These are phyloP conservation scores for Pseudorhombus dupliciocellatus DNA, from an alignment of 2,113 vertebrate genomes.

Conservation along the genomic window DNA sequence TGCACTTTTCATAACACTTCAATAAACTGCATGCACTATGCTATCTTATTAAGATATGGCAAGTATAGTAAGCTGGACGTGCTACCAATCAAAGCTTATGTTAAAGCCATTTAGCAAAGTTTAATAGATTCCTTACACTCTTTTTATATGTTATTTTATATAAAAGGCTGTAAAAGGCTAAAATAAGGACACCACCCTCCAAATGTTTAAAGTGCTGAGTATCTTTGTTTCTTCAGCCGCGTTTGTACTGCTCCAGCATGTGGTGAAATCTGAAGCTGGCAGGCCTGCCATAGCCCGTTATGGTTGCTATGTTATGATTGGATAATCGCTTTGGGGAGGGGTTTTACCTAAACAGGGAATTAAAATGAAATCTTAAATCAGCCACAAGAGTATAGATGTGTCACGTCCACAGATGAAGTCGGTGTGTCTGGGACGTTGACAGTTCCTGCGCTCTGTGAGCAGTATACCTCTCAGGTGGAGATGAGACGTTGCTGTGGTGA, in stretches of 20 bases:
- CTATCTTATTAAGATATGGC: background rate
- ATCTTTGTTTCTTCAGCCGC: background rate
- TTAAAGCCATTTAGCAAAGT: background rate
- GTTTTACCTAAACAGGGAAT: background rate
- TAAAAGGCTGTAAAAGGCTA: background rate
- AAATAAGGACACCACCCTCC: background rate
- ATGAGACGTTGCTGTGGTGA: slow-evolving; percentile 11
- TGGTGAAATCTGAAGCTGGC: background rate
- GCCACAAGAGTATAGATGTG: background rate
- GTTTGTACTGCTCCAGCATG: background rate
- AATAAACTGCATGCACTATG: background rate
- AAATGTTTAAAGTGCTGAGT: background rate
- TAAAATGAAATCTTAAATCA: background rate
- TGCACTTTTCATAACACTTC: background rate
- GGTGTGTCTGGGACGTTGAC: background rate
- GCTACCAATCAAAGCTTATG: background rate
- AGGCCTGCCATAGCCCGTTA: background rate
- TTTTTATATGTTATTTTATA: background rate
- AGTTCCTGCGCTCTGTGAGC: background rate
- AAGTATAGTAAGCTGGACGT: background rate
- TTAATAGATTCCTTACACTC: background rate
- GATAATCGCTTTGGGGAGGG: background rate
- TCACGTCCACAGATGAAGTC: background rate
- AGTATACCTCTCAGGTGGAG: background rate
- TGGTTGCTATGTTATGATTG: background rate